Conservation (phyloP, 2,113 vertebrate species). For the Eurypyga helias region DNA sequence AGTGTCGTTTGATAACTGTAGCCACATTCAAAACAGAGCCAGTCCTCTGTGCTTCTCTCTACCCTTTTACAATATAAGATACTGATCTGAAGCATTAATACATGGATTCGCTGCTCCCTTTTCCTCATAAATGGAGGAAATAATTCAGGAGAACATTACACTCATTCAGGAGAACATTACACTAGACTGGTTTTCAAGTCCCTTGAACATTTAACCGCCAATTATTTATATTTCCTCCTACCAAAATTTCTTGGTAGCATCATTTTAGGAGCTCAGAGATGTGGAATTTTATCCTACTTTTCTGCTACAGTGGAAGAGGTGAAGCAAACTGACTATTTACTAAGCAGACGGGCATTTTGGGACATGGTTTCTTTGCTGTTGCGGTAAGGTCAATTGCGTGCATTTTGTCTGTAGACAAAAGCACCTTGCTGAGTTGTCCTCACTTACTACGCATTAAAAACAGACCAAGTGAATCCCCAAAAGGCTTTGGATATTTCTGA, state of each 20-base stretch:
- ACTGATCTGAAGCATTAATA: background rate
- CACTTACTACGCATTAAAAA: background rate
- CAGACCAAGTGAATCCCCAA: background rate
- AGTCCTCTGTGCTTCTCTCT: background rate
- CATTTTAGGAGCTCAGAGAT: background rate
- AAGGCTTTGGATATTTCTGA: background rate
- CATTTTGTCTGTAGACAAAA: background rate
- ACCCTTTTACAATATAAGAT: background rate
- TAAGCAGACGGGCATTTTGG: background rate
- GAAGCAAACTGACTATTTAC: background rate
- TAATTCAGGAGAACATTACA: background rate
- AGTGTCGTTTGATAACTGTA: rapidly evolving
- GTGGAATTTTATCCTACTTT: background rate
- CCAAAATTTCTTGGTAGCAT: background rate
- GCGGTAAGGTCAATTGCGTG: background rate
- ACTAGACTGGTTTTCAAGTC: background rate
- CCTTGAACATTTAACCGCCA: background rate
- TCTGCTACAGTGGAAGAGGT: background rate
- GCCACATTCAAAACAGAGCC: background rate
- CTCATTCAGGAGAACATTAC: background rate
- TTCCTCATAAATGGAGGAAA: no score
- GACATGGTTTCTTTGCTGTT: background rate
- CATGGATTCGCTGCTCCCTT: background rate
- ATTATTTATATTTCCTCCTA: background rate
- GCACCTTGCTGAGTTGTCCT: background rate